Conservation (phyloP, 2,888 invertebrate species). For the Pandemis corylana region DNA sequence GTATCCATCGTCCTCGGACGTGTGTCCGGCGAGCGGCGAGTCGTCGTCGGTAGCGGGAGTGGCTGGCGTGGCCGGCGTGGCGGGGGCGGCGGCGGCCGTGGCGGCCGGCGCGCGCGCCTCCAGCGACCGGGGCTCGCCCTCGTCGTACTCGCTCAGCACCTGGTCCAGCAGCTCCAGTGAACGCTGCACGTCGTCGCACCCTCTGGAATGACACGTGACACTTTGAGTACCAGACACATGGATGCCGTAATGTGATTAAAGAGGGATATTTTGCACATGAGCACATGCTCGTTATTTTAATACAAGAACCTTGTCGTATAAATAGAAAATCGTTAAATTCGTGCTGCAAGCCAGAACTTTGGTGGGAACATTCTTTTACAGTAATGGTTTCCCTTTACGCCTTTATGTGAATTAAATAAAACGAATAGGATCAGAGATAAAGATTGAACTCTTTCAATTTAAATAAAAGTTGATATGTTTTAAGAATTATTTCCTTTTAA, state of each 20-base stretch:
- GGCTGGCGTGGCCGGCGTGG: slow-evolving; percentile 83
- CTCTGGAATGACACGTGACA: slow-evolving; percentile 81
- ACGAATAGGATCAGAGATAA: not conserved
- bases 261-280: no score
- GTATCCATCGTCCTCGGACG: slow-evolving; percentile 96
- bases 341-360: no score
- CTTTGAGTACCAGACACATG: not conserved
- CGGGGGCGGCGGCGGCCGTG: slow-evolving; percentile 73
- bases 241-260: not conserved
- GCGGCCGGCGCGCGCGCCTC: slow-evolving; percentile 75
- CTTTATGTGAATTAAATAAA: no score
- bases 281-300: no score
- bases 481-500: not conserved
- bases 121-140: slow-evolving; percentile 85
- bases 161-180: slow-evolving; percentile 95
- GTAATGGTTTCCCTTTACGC: not conserved
- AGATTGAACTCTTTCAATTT: not conserved
- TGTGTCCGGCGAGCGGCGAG: slow-evolving; percentile 91
- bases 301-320: no score
- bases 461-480: not conserved
- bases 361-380: no score
- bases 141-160: slow-evolving; percentile 96
- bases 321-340: no score
- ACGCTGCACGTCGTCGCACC: slow-evolving; percentile 94
- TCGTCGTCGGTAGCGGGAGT: slow-evolving; percentile 88